These are phyloP conservation scores for Mohoua ochrocephala DNA, from an alignment of 2,113 vertebrate genomes.

Conservation along the genomic window DNA sequence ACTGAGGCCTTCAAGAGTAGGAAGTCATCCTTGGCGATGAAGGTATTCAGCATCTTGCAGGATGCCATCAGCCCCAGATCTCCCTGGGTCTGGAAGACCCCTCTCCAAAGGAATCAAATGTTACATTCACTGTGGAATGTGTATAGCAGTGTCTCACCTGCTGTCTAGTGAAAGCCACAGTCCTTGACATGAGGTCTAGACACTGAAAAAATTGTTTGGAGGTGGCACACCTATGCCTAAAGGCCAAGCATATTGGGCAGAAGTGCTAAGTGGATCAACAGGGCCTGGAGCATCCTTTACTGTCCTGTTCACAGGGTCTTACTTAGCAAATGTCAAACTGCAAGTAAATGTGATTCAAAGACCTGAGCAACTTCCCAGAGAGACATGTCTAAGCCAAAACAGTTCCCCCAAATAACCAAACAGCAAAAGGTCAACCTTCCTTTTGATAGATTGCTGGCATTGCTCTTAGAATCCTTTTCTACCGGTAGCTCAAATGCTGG, in stretches of 20 bases:
- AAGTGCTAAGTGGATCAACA: not conserved
- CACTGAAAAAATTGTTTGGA: not conserved
- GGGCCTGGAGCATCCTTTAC: not conserved
- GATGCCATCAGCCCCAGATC: not conserved
- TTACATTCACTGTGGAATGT: not conserved
- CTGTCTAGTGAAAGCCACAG: not conserved
- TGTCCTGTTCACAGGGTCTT: not conserved
- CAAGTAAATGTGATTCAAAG: not conserved
- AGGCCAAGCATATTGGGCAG: not conserved
- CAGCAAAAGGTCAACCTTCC: not conserved
- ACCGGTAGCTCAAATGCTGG: not conserved
- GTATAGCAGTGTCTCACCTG: not conserved
- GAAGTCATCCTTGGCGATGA: not conserved
- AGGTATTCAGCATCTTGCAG: not conserved
- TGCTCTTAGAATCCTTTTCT: not conserved
- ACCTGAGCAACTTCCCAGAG: not conserved
- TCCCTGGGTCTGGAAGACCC: not conserved
- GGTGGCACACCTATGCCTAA: not conserved
- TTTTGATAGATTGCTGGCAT: not conserved
- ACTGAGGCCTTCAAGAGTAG: not conserved
- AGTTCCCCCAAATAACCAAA: accelerated
- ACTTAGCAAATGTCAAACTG: not conserved
- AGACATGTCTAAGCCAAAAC: not conserved
- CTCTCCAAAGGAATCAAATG: not conserved
- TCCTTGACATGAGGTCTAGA: not conserved